A percentile compares a stretch with the other conserved stretches of the same genome.
Conservation (phyloP, 2,797 vertebrate genomes). For the Semaprochilodus insignis region DNA sequence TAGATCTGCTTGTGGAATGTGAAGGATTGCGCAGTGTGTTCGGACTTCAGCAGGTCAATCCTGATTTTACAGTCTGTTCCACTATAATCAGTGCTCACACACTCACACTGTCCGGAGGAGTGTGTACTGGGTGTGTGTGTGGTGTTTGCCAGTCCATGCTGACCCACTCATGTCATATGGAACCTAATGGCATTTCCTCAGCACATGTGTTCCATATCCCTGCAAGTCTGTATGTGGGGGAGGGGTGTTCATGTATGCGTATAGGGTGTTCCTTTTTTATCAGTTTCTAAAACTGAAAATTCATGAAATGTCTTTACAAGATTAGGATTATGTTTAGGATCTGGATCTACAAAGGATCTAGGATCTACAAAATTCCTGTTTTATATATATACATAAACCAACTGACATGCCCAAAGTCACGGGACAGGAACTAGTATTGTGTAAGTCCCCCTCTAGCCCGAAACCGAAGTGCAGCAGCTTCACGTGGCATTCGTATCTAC, state of each 20-base stretch:
- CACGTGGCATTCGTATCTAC: no score
- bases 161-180: neutral
- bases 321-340: no score
- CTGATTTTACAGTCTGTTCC: conserved; percentile 8
- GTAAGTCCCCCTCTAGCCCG: no score
- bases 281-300: no score
- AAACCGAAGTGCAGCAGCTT: no score
- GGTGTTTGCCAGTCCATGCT: conserved; percentile 10
- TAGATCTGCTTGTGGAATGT: conserved; percentile 21
- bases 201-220: neutral
- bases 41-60: conserved; percentile 4
- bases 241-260: conserved; percentile 31
- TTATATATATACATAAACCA: neutral
- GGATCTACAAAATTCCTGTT: no score
- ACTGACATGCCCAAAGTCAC: no score
- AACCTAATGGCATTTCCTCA: neutral
- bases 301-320: no score
- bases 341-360: no score
- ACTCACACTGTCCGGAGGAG: neutral
- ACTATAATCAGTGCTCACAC: neutral
- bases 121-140: conserved; percentile 5
- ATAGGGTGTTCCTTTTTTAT: neutral
- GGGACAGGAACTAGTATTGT: no score
- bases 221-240: neutral
- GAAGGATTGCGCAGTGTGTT: conserved; percentile 8